These are phyloP conservation scores for Griposia aprilina DNA, from an alignment of 2,888 invertebrate genomes.

Conservation along the genomic window DNA sequence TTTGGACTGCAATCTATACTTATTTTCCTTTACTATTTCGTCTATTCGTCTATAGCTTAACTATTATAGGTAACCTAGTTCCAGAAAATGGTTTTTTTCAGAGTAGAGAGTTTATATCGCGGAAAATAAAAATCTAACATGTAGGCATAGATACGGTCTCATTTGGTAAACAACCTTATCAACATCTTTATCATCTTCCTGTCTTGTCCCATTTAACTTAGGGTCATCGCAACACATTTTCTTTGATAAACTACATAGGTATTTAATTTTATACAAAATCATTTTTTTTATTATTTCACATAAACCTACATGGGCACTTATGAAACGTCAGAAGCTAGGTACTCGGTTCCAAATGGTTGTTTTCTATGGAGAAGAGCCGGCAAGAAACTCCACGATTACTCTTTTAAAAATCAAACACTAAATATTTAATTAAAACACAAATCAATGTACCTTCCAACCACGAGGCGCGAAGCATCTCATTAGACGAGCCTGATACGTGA, in stretches of 20 bases:
- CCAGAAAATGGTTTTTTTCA: not conserved
- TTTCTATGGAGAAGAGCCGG: too few relatives aligned
- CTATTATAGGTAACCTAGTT: not conserved
- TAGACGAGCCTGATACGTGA: slow-evolving; percentile 47
- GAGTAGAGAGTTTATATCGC: not conserved
- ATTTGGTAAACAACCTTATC: not conserved
- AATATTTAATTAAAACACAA: not conserved
- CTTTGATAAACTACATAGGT: too few relatives aligned
- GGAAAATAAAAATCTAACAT: not conserved
- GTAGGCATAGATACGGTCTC: not conserved
- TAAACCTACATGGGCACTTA: too few relatives aligned
- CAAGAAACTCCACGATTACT: too few relatives aligned
- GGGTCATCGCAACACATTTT: too few relatives aligned
- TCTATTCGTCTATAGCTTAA: not conserved
- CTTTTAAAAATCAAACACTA: not conserved
- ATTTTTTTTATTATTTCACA: too few relatives aligned
- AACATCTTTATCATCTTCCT: too few relatives aligned
- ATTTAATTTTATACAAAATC: not conserved
- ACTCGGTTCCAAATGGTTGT: too few relatives aligned
- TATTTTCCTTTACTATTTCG: not conserved
- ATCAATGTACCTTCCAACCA: slow-evolving; percentile 3
- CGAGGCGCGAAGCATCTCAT: slow-evolving; percentile 55
- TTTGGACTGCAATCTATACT: too few relatives aligned
- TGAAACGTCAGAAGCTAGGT: too few relatives aligned
- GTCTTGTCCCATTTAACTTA: too few relatives aligned